Evolutionary conservation across 1,140 invertebrate species (phyloP), one percentile per base, ranked within the genome.

Genomic region (Lethocerus indicus): DNA sequence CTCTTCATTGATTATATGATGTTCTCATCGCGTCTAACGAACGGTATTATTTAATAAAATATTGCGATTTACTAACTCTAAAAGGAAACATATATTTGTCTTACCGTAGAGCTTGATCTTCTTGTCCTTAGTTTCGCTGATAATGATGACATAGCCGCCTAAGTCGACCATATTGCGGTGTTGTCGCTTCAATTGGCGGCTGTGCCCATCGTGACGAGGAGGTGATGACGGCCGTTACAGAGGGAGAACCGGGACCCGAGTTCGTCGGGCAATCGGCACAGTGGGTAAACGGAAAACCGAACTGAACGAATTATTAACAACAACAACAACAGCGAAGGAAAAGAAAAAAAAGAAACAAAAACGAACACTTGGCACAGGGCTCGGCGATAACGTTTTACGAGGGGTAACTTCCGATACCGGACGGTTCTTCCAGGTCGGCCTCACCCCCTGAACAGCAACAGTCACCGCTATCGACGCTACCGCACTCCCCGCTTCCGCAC

Each of bases 21-120:
- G n/a, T n/a, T n/a, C 16, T 39, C 21, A 39, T 18, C 36, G 36
- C 36, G 16, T n/a, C 21, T 39, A 9, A n/a, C 9, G 29, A 35
- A n/a, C 36, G 16, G 16, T 39, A 39, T 39, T 4, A 28, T 45
- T 45, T 26, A 45, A 28, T 24, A 14, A 27, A 45, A 27, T 18
- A 3, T 28, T 14, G 27, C 13, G 26, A 45, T 25, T 45, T 14
- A 14, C 23, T 39, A 39, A 2, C 14, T 20, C 7, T 1, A 39
- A 39, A 39, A 16, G 36, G 14, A 21, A 39, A 39, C 13, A 39
- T 20, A 4, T 20, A 20, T 20, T 2, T 14, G 20, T 71, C 84
- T 78, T 67, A 91, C 91, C 90, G 64, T 92, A 93, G 40, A 95
- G 71, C 72, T 91, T 93, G 63, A 93, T 88, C 70, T 86, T 87